Base-by-base conservation (phyloP, 2,888 invertebrate species). In the Nowickia ferox region DNA sequence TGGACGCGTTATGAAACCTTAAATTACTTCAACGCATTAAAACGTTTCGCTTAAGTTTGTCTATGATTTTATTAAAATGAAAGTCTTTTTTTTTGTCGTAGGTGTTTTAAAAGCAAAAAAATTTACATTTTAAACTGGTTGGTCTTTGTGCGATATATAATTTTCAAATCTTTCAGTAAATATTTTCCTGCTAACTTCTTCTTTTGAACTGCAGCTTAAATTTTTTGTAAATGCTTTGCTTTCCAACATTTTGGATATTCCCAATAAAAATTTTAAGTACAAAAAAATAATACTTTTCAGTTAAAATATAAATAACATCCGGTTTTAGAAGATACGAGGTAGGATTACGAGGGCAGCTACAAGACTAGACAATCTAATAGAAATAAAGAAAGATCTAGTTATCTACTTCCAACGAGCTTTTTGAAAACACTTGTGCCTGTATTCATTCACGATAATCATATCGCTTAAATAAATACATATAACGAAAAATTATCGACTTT, bases 81-180 rank as follows among this genome's bases (percentile, higher is more conserved):
- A 80, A 40, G 75, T 76, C n/a, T n/a, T 76, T 74, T 61, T 51
- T 22, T 40, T 40, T 61, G 10, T 15, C 40, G 76, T 84, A 76
- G 84, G 80, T 68, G 80, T 80, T 75, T 40, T 48, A 53, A 46
- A 76, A 42, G n/a, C 44, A 46, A n/a, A 11, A 80, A 72, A 71
- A 85, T 82, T 84, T 57, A 68, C 77, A 84, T 81, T 81, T 82
- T 74, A 74, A 85, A 82, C 74, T 68, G 63, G 68, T 74, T 79
- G 77, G 71, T 8, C 22, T 69, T 40, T 38, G 10, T n/a, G 10
- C 66, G 38, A 48, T 53, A 46, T 42, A 11, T 22, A 22, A 19
- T 42, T 63, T 42, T 10, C 3, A 42, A 19, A 13, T 19, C 51
- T 68, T 51, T 59, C 15, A 38, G 48, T 42, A 3, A 48, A 68